These are phyloP conservation scores for Apis dorsata DNA, from an alignment of 1,140 invertebrate genomes.

Conservation along the genomic window DNA sequence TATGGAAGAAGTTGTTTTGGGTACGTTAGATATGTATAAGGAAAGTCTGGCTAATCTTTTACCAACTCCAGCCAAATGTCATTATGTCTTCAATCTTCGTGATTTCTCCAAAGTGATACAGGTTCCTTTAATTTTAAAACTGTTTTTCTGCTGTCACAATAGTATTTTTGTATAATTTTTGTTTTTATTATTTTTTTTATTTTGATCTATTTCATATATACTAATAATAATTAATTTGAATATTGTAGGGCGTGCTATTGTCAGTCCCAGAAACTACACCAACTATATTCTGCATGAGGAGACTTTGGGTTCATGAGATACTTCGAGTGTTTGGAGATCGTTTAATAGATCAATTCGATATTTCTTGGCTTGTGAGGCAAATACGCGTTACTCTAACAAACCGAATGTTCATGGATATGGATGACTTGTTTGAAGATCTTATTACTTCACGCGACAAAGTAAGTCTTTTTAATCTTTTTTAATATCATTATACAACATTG, in stretches of 20 bases:
- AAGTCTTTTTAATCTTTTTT: background rate
- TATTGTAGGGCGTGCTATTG: slow-evolving; percentile 89
- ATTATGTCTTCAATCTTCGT: slow-evolving; percentile 96
- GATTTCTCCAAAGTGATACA: slow-evolving; percentile 97
- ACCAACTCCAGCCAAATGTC: slow-evolving; percentile 94
- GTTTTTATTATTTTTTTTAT: background rate
- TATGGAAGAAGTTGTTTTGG: slow-evolving; percentile 92
- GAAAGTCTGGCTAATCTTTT: slow-evolving; percentile 89
- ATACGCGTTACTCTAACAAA: slow-evolving; percentile 82
- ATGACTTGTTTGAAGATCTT: slow-evolving; percentile 77
- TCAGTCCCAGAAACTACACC: slow-evolving; percentile 96
- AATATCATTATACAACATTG: background rate
- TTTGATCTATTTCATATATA: background rate
- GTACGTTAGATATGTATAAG: slow-evolving; percentile 94
- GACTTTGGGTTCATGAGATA: slow-evolving; percentile 97
- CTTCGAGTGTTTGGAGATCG: slow-evolving; percentile 96
- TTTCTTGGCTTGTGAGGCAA: slow-evolving; percentile 89
- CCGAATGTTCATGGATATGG: slow-evolving; percentile 79
- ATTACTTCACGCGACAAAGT: background rate
- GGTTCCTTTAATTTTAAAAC: slow-evolving; percentile 70
- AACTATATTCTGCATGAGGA: slow-evolving; percentile 92
- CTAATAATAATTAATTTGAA: background rate
- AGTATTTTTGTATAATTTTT: too few relatives aligned
- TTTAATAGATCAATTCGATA: slow-evolving; percentile 90
- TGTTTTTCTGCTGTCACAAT: too few relatives aligned